These are phyloP conservation scores for Cremastobaeus sp. DNA, from an alignment of 2,888 invertebrate genomes.

Conservation along the genomic window DNA sequence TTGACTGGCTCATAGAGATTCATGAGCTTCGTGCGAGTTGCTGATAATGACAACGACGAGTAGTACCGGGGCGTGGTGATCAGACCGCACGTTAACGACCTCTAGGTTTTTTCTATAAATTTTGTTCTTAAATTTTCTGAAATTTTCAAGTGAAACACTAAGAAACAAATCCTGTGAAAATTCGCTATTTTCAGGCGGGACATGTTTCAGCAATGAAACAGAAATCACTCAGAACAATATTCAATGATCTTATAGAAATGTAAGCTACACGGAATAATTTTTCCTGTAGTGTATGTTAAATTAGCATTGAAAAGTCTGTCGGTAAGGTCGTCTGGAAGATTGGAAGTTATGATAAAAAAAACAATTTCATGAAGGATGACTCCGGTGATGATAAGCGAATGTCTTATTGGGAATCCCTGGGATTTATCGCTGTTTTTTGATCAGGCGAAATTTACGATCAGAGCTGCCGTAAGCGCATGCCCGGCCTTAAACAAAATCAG, in stretches of 20 bases:
- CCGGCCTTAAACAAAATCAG: slow-evolving; percentile 37
- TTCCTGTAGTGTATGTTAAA: too few relatives aligned
- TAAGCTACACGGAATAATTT: too few relatives aligned
- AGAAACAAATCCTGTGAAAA: too few relatives aligned
- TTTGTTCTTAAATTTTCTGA: not conserved
- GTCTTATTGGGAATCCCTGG: slow-evolving; percentile 23
- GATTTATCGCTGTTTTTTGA: slow-evolving; percentile 35
- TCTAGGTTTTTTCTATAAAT: slow-evolving; percentile 10
- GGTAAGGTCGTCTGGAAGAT: not conserved
- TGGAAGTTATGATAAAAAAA: slow-evolving; percentile 13
- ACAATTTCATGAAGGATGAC: slow-evolving; percentile 36
- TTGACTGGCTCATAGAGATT: slow-evolving; percentile 75
- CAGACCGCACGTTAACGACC: slow-evolving; percentile 37
- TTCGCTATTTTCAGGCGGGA: too few relatives aligned
- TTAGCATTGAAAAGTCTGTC: slow-evolving; percentile 27
- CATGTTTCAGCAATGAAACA: too few relatives aligned
- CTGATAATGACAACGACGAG: slow-evolving; percentile 64
- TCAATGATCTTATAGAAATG: too few relatives aligned
- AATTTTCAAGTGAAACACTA: not conserved
- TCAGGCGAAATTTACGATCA: slow-evolving; percentile 37
- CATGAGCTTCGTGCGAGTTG: slow-evolving; percentile 68
- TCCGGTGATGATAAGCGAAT: slow-evolving; percentile 14
- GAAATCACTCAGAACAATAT: too few relatives aligned
- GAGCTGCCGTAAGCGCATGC: slow-evolving; percentile 41
- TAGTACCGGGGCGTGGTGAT: slow-evolving; percentile 62